Conservation (phyloP, 2,888 invertebrate species). For the Mesoligia furuncula region DNA sequence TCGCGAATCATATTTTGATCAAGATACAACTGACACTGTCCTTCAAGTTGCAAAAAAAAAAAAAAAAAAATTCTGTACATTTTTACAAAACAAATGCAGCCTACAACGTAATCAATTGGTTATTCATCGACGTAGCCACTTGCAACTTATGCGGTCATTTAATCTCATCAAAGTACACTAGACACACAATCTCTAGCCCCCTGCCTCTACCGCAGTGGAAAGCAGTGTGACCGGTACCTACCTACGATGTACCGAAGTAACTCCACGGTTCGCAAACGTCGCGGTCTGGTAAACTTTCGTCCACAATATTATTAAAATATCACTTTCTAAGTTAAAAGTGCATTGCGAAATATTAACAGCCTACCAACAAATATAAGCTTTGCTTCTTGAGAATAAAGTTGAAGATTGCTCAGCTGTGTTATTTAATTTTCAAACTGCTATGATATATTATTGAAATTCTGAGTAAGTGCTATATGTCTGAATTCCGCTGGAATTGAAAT, state of each 20-base stretch:
- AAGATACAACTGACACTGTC: too few relatives aligned
- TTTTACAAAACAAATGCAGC: background rate
- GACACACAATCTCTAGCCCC: constrained; percentile 27
- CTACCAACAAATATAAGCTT: constrained; percentile 15
- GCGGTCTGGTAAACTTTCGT: constrained; percentile 64
- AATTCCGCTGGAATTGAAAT: constrained; percentile 40
- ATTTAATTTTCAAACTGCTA: constrained; percentile 19
- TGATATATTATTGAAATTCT: constrained; percentile 50
- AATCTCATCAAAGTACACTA: constrained; percentile 20
- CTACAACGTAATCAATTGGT: background rate
- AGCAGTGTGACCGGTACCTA: constrained; percentile 58
- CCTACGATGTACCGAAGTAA: constrained; percentile 43
- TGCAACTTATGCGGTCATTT: constrained; percentile 11
- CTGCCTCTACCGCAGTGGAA: constrained; percentile 51
- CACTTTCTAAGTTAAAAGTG: constrained; percentile 68
- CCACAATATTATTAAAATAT: constrained; percentile 66
- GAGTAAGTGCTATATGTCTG: constrained; percentile 9
- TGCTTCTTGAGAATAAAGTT: constrained; percentile 7
- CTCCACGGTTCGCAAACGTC: constrained; percentile 63
- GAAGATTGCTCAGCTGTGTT: background rate
- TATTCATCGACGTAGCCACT: background rate
- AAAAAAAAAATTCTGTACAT: too few relatives aligned
- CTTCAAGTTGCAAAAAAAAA: too few relatives aligned
- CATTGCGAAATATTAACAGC: constrained; percentile 36
- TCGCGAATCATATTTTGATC: too few relatives aligned